Conservation (phyloP, 2,113 vertebrate species). For the Oryzias javanicus region DNA sequence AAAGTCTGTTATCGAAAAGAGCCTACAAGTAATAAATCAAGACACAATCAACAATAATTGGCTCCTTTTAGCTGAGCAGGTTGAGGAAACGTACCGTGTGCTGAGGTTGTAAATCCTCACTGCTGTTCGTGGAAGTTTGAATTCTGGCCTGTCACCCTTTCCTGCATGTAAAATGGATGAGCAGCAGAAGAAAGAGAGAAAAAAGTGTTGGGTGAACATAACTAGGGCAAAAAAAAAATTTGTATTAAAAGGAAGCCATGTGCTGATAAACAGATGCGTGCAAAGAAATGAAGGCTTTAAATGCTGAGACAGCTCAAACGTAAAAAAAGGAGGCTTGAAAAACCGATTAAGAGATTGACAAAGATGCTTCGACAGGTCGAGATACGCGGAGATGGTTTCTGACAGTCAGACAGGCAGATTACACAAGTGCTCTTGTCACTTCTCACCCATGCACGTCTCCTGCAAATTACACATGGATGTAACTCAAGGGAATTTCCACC, state of each 20-base stretch:
- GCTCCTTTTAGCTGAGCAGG: too few species aligned
- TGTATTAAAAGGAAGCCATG: neutral
- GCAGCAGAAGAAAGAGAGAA: neutral
- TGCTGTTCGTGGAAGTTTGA: too few species aligned
- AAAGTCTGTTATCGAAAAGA: neutral
- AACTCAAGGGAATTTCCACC: neutral
- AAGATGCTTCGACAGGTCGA: slow-evolving; percentile 21
- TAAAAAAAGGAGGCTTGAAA: too few species aligned
- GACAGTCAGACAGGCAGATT: slow-evolving; percentile 17
- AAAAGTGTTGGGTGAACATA: neutral
- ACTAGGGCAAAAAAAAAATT: neutral
- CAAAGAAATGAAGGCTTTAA: neutral
- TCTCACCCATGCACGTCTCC: slow-evolving; percentile 3
- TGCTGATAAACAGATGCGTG: neutral
- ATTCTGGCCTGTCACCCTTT: too few species aligned
- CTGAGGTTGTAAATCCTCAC: too few species aligned
- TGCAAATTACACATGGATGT: neutral
- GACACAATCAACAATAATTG: neutral
- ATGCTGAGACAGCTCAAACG: slow-evolving; percentile 1
- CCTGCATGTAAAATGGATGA: neutral
- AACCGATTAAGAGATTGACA: slow-evolving; percentile 11
- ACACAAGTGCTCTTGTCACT: slow-evolving; percentile 16
- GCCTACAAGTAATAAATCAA: slow-evolving; percentile 3
- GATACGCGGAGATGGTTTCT: slow-evolving; percentile 6
- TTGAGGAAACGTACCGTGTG: too few species aligned